phyloP scores from a whole-genome alignment of 2,888 invertebrate species.

The Pterostichus madidus region DNA sequence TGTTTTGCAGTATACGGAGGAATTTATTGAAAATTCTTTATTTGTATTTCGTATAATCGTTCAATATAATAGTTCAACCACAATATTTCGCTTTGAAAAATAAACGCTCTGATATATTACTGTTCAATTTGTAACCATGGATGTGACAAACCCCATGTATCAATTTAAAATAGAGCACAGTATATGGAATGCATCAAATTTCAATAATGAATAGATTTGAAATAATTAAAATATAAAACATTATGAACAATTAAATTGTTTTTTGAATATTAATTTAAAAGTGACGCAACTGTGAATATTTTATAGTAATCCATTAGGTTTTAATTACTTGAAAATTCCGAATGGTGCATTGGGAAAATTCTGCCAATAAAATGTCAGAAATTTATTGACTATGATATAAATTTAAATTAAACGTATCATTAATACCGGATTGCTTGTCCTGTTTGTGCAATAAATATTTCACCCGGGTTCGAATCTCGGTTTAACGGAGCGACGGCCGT shows the following conservation, averaged over 20 bases:
- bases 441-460: conserved; percentile 30
- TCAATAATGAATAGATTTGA: no score
- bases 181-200: no score
- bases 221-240: conserved; percentile 8
- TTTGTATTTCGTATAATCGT: no score
- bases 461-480: not conserved
- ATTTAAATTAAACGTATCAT: conserved; percentile 47
- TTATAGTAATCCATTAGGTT: conserved; percentile 29
- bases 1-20: no score
- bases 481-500: no score
- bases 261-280: conserved; percentile 7
- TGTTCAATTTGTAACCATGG: no score
- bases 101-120: no score
- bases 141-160: no score
- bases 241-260: conserved; percentile 23
- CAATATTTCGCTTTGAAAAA: no score
- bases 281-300: conserved; percentile 16
- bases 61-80: no score
- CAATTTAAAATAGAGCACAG: no score
- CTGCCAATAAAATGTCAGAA: conserved; percentile 44
- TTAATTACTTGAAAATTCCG: conserved; percentile 47
- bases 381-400: conserved; percentile 43
- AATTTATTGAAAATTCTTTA: no score
- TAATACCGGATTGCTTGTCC: conserved; percentile 29
- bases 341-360: conserved; percentile 28